Evolutionary conservation across 2,797 vertebrate genomes (phyloP).

Genomic region (Avahi laniger): DNA sequence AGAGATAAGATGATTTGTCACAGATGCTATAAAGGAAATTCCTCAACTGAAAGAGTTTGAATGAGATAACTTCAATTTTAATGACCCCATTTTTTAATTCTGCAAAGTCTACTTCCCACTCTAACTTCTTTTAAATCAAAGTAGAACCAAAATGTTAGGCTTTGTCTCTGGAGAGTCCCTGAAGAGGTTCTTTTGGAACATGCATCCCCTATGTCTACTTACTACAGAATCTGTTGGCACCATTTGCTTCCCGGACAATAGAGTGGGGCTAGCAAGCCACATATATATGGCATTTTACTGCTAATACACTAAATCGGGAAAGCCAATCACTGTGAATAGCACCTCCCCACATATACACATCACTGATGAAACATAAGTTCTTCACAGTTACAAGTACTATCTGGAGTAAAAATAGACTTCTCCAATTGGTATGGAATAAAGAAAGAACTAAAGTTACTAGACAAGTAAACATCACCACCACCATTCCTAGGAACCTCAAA

Average conservation of each 20-base stretch:
- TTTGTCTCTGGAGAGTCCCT: slow-evolving; percentile 29
- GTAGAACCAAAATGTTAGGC: slow-evolving; percentile 48
- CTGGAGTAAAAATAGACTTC: background rate
- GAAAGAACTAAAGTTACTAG: slow-evolving; percentile 1
- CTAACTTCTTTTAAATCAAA: slow-evolving; percentile 58
- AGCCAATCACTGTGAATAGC: background rate
- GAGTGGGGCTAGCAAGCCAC: background rate
- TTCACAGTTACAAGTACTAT: background rate
- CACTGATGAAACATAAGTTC: slow-evolving; percentile 34
- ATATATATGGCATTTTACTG: background rate
- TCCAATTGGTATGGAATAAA: background rate
- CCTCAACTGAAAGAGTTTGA: slow-evolving; percentile 24
- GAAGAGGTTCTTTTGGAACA: slow-evolving; percentile 46
- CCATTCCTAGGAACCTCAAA: background rate
- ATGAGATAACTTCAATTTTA: slow-evolving; percentile 46
- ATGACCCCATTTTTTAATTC: slow-evolving; percentile 43
- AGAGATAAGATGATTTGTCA: background rate
- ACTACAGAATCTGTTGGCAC: background rate
- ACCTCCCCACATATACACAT: background rate
- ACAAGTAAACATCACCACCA: background rate
- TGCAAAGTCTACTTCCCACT: slow-evolving; percentile 16
- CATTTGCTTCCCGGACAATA: slow-evolving; percentile 51
- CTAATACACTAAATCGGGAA: slow-evolving; percentile 40
- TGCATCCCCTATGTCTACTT: slow-evolving; percentile 40
- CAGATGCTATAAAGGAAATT: slow-evolving; percentile 16